phyloP scores from a whole-genome alignment of 2,113 vertebrate species.

The Alexandromys fortis region DNA sequence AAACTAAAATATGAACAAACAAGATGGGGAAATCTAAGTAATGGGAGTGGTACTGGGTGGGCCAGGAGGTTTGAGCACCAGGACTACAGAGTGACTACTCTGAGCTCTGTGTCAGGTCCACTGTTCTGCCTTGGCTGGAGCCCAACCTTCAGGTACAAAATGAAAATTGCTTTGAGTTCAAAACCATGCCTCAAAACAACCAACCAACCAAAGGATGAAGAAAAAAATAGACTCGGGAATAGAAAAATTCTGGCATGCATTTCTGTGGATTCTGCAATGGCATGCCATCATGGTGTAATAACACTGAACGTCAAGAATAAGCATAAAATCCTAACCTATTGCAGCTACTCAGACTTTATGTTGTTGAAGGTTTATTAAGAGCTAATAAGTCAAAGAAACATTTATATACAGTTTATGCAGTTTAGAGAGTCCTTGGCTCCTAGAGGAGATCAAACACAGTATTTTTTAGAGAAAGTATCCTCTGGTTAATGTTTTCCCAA shows the following conservation, averaged over 20 bases:
- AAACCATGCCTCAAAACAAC: background rate
- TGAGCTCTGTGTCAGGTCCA: background rate
- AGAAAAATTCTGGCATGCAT: background rate
- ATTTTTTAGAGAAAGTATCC: slow-evolving; percentile 49
- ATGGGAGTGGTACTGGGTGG: too few species aligned
- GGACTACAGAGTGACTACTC: background rate
- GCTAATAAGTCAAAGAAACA: background rate
- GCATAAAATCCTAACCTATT: background rate
- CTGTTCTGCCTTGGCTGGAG: background rate
- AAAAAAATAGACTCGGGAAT: background rate
- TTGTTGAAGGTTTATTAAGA: background rate
- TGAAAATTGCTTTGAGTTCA: background rate
- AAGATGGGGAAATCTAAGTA: background rate
- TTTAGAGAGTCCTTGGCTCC: slow-evolving; percentile 43
- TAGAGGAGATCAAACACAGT: background rate
- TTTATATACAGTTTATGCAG: slow-evolving; percentile 55
- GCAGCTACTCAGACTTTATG: background rate
- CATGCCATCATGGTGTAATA: background rate
- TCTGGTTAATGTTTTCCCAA: slow-evolving; percentile 30
- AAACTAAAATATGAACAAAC: background rate
- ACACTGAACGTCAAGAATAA: slow-evolving; percentile 27
- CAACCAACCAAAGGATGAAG: slow-evolving; percentile 15
- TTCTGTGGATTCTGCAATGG: background rate
- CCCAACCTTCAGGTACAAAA: background rate
- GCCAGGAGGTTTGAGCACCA: background rate